Evolutionary conservation across 2,113 vertebrate species (phyloP).

Genomic region (Pteronura brasiliensis): DNA sequence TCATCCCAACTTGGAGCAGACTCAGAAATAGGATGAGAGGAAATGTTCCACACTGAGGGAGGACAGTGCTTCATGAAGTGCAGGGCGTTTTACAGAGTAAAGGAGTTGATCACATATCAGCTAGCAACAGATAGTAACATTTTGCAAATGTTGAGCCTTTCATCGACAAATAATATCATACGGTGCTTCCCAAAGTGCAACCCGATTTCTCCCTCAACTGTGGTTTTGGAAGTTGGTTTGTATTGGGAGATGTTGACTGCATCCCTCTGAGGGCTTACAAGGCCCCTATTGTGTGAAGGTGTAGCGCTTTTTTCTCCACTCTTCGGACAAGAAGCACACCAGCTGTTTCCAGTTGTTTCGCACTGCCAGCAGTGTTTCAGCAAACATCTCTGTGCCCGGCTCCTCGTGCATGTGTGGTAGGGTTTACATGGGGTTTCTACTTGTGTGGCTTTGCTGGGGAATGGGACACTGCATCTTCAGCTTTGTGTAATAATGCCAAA

Average conservation of each 20-base stretch:
- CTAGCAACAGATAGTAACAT: not conserved
- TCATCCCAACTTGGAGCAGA: slow-evolving; percentile 30
- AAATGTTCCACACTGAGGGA: not conserved
- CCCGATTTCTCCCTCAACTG: not conserved
- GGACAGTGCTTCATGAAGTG: not conserved
- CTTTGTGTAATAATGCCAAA: not conserved
- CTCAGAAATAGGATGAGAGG: not conserved
- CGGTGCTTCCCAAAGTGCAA: not conserved
- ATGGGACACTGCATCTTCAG: not conserved
- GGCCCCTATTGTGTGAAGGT: not conserved
- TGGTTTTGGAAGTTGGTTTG: not conserved
- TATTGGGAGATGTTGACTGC: not conserved
- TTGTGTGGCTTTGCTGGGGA: not conserved
- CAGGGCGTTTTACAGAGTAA: not conserved
- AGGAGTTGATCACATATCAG: not conserved
- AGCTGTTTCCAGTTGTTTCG: not conserved
- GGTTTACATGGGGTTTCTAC: not conserved
- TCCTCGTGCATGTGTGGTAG: not conserved
- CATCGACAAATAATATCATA: not conserved
- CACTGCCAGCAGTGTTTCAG: not conserved
- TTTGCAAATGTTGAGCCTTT: not conserved
- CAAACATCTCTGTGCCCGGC: not conserved
- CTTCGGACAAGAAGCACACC: not conserved
- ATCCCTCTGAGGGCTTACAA: not conserved
- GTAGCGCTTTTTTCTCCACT: not conserved